Conservation (phyloP, 1,140 invertebrate genomes). For the Heliothis virescens region DNA sequence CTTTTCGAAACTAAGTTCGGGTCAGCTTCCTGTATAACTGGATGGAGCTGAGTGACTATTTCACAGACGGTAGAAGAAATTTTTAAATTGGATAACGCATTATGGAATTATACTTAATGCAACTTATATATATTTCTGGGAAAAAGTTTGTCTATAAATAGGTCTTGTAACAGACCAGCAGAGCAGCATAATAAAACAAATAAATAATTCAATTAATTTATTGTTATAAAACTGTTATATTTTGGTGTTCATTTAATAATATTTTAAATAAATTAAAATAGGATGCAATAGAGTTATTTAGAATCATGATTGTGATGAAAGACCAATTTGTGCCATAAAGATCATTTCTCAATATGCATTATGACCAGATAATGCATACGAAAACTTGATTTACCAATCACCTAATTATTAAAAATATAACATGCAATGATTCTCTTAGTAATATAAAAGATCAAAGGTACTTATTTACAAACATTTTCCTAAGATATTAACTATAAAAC, state of each 20-base stretch:
- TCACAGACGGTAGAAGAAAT: no score
- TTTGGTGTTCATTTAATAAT: slow-evolving; percentile 56
- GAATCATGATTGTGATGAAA: slow-evolving; percentile 53
- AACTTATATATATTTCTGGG: no score
- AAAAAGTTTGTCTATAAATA: no score
- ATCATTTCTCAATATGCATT: slow-evolving; percentile 78
- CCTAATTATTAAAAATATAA: slow-evolving; percentile 67
- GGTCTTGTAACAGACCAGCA: no score
- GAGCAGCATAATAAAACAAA: slow-evolving; percentile 41
- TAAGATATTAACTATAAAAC: slow-evolving; percentile 69
- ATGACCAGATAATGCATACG: slow-evolving; percentile 79
- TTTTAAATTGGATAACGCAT: no score
- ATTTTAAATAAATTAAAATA: slow-evolving; percentile 42
- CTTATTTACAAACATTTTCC: slow-evolving; percentile 81
- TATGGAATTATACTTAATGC: no score
- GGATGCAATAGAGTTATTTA: slow-evolving; percentile 38
- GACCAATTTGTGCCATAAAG: slow-evolving; percentile 67
- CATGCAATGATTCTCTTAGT: slow-evolving; percentile 71
- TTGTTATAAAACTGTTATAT: slow-evolving; percentile 66
- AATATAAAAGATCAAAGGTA: slow-evolving; percentile 64
- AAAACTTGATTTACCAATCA: slow-evolving; percentile 70
- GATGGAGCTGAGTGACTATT: no score
- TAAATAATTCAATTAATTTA: slow-evolving; percentile 56
- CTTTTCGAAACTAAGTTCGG: no score
- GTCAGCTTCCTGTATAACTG: no score